Conservation (phyloP, 1,140 invertebrate genomes). For the Pseudomyrmex sp. region DNA sequence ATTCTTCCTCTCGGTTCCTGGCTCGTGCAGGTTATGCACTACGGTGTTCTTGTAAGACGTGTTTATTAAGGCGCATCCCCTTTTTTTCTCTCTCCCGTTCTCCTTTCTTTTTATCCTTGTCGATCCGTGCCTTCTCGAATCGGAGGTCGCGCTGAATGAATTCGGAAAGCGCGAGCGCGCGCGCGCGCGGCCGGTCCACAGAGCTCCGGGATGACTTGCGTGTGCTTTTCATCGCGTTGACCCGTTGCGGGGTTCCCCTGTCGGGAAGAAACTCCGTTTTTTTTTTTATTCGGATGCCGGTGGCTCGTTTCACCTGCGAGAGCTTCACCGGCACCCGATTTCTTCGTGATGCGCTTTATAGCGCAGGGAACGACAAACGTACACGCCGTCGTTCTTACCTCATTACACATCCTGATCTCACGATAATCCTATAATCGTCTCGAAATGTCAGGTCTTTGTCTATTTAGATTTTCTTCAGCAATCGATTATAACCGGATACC, state of each 20-base stretch:
- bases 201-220: conserved; percentile 38
- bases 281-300: neutral
- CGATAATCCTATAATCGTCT: conserved; percentile 34
- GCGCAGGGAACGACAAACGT: neutral
- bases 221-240: conserved; percentile 36
- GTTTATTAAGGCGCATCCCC: conserved; percentile 78
- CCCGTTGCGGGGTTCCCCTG: conserved; percentile 15
- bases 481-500: conserved; percentile 14
- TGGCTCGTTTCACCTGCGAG: conserved; percentile 51
- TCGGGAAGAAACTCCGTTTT: conserved; percentile 6
- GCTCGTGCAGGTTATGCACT: conserved; percentile 80
- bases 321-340: conserved; percentile 21
- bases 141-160: conserved; percentile 48
- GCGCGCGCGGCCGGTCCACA: conserved; percentile 30
- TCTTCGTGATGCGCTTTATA: conserved; percentile 24
- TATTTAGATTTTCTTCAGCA: neutral
- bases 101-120: conserved; percentile 9
- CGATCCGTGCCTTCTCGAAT: conserved; percentile 35
- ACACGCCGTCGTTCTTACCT: conserved; percentile 20
- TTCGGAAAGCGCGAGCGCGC: conserved; percentile 1
- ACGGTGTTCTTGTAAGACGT: conserved; percentile 75
- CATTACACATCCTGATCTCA: conserved; percentile 33
- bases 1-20: conserved; percentile 49
- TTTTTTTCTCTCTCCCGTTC: conserved; percentile 49
- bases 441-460: neutral